A percentile compares a stretch with the other conserved stretches of the same genome.
Conservation (phyloP, 1,140 invertebrate species). For the Hypothenemus hampei region DNA sequence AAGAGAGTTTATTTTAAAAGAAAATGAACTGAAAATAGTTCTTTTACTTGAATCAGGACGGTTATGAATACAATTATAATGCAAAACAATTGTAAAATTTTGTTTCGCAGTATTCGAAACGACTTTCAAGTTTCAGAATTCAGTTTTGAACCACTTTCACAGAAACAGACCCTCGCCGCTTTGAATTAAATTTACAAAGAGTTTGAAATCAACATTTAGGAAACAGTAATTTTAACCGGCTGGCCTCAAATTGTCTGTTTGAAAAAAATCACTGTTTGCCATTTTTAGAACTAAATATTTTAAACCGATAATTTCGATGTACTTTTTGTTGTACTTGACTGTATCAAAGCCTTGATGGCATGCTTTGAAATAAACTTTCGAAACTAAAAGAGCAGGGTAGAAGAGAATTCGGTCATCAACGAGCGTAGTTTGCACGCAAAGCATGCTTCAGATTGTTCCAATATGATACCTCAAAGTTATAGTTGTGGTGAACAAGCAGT, state of each 20-base stretch:
- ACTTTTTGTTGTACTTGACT: no score
- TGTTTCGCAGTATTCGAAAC: slow-evolving; percentile 7
- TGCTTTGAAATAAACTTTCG: not conserved
- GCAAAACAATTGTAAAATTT: slow-evolving; percentile 9
- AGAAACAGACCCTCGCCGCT: slow-evolving; percentile 10
- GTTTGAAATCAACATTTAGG: no score
- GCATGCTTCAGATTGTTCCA: no score
- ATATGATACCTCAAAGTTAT: no score
- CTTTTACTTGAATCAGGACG: not conserved
- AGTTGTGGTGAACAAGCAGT: no score
- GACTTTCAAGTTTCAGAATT: slow-evolving; percentile 7
- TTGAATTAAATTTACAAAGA: slow-evolving; percentile 6
- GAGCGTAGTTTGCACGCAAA: not conserved
- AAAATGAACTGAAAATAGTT: no score
- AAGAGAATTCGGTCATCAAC: not conserved
- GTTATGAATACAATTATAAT: slow-evolving; percentile 1
- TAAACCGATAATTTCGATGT: no score
- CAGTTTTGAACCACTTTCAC: slow-evolving; percentile 10
- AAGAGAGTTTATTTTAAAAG: no score
- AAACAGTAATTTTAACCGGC: not conserved
- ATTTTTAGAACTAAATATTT: no score
- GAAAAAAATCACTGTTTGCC: no score
- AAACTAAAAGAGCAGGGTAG: not conserved
- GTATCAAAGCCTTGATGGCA: not conserved
- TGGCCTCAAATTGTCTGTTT: no score